Evolutionary conservation across 2,797 vertebrate species (phyloP).

Genomic region (Etheostoma nigrum): DNA sequence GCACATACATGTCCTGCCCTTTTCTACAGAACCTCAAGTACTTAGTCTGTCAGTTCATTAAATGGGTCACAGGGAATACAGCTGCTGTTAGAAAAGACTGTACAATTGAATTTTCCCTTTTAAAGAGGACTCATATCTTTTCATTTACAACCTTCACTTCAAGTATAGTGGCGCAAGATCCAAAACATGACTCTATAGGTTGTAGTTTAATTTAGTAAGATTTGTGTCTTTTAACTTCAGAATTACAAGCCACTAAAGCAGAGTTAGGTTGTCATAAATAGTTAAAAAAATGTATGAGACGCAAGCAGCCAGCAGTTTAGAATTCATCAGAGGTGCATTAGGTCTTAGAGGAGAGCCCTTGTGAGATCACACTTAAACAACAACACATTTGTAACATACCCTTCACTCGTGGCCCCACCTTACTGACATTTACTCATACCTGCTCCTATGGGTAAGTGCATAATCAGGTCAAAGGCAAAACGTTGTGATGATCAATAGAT

Average conservation of each 20-base stretch:
- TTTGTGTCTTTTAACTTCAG: neutral
- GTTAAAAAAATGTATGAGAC: neutral
- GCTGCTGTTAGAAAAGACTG: slow-evolving; percentile 7
- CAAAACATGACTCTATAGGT: neutral
- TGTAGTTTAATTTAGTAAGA: neutral
- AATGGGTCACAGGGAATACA: neutral
- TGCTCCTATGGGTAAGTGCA: neutral
- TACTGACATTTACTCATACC: neutral
- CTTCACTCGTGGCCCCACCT: neutral
- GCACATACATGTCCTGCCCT: slow-evolving; percentile 17
- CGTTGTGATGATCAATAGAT: neutral
- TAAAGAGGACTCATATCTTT: neutral
- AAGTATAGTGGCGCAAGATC: neutral
- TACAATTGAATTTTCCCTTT: neutral
- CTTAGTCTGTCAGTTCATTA: neutral
- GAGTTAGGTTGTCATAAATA: neutral
- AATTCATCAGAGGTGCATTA: slow-evolving; percentile 1
- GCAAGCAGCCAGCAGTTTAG: neutral
- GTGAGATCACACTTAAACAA: neutral
- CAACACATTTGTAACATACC: neutral
- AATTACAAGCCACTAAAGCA: slow-evolving; percentile 1
- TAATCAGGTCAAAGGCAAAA: neutral
- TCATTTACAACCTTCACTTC: neutral
- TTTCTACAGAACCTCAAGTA: neutral
- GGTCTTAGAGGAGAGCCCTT: neutral